Evolutionary conservation across 2,113 vertebrate species (phyloP).

Genomic region (Fulmarus glacialis): DNA sequence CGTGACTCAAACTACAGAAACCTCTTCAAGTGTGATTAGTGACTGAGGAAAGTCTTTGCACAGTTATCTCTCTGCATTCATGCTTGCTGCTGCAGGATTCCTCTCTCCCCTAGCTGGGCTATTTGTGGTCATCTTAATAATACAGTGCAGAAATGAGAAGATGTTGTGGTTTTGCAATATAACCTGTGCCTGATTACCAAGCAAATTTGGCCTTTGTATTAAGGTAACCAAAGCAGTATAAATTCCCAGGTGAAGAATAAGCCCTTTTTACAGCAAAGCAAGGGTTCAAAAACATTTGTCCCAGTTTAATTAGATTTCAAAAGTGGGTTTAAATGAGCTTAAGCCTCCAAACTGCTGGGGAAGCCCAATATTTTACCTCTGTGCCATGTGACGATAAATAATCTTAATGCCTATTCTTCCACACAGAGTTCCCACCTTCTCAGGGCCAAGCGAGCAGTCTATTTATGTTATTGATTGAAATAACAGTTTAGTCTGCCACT

Average conservation of each 20-base stretch:
- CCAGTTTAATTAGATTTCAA: background rate
- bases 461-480: constrained; percentile 13
- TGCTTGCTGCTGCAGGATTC: background rate
- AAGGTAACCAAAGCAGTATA: background rate
- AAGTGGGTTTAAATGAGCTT: background rate
- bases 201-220: background rate
- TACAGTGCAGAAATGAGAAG: background rate
- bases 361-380: background rate
- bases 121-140: background rate
- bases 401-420: background rate
- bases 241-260: background rate
- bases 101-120: background rate
- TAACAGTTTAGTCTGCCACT: background rate
- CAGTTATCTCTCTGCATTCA: background rate
- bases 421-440: background rate
- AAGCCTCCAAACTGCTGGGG: background rate
- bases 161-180: background rate
- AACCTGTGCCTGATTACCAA: background rate
- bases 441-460: background rate
- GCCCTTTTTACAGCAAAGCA: background rate
- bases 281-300: background rate
- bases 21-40: background rate
- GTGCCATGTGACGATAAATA: background rate
- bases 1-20: background rate
- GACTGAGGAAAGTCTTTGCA: background rate